These are phyloP conservation scores for Paracanthobrama guichenoti DNA, from an alignment of 2,113 vertebrate species.

Conservation along the genomic window DNA sequence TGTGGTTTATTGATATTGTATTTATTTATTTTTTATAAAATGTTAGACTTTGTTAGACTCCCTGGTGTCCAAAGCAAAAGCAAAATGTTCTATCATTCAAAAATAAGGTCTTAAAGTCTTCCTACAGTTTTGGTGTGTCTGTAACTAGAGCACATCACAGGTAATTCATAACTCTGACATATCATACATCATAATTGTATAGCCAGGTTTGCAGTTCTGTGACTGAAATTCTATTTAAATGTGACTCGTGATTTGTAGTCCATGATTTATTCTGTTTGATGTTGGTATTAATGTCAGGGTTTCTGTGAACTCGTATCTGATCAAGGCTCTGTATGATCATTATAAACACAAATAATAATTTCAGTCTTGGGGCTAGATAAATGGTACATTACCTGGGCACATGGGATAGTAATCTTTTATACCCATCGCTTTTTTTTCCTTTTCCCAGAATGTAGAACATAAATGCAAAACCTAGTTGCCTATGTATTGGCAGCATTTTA, in stretches of 20 bases:
- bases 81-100: slow-evolving; percentile 3
- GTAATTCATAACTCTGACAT: slow-evolving; percentile 2
- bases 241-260: slow-evolving; percentile 8
- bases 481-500: neutral
- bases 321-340: slow-evolving; percentile 5
- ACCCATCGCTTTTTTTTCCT: neutral
- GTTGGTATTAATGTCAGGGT: neutral
- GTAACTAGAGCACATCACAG: slow-evolving; percentile 14
- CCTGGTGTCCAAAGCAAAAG: neutral
- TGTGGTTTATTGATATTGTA: slow-evolving; percentile 8
- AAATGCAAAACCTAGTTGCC: neutral
- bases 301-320: neutral
- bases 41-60: neutral
- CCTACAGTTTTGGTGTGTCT: neutral
- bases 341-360: neutral
- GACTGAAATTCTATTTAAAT: slow-evolving; percentile 7
- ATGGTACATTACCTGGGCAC: neutral
- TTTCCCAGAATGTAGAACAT: neutral
- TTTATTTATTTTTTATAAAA: neutral
- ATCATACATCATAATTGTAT: slow-evolving; percentile 29
- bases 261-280: slow-evolving; percentile 31
- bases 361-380: neutral
- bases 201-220: slow-evolving; percentile 13
- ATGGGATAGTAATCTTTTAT: neutral
- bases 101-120: neutral